phyloP scores from a whole-genome alignment of 2,113 vertebrate species.

The Burhinus bistriatus region DNA sequence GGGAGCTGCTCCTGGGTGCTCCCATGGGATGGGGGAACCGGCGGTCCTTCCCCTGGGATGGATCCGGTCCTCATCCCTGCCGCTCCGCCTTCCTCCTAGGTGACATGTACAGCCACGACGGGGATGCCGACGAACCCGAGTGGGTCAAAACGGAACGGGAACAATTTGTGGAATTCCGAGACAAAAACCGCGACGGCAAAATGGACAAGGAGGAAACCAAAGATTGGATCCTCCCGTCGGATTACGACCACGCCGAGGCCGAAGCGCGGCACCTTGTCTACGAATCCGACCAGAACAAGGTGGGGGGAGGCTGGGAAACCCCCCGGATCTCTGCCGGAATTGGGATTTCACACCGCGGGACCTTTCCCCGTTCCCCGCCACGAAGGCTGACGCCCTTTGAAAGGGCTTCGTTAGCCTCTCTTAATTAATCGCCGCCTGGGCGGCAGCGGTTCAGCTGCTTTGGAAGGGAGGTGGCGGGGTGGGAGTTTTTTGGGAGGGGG shows the following conservation, averaged over 20 bases:
- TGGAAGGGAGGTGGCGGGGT: too few relatives aligned
- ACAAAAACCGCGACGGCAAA: constrained; percentile 90
- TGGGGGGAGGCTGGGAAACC: not conserved
- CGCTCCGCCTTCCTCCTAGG: constrained; percentile 61
- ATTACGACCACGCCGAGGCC: constrained; percentile 87
- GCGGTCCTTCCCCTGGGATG: not conserved
- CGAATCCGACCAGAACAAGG: constrained; percentile 88
- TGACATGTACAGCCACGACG: constrained; percentile 87
- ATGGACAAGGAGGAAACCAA: constrained; percentile 92
- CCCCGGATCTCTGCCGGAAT: too few relatives aligned
- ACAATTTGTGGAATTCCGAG: constrained; percentile 90
- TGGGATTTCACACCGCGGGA: too few relatives aligned
- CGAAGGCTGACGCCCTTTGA: too few relatives aligned
- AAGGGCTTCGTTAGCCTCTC: not conserved
- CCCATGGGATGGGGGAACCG: too few relatives aligned
- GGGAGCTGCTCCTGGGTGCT: too few relatives aligned
- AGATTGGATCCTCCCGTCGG: constrained; percentile 90
- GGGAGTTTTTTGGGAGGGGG: too few relatives aligned
- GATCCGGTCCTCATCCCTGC: too few relatives aligned
- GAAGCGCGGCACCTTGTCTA: constrained; percentile 91
- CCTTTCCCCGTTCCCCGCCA: too few relatives aligned
- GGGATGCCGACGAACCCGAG: constrained; percentile 82
- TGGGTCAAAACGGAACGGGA: constrained; percentile 90
- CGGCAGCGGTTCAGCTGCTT: too few relatives aligned
- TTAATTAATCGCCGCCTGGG: not conserved